Percentiles rank a stretch among this genome's conserved stretches.
Evolutionary conservation across 2,797 vertebrate species (phyloP).

Genomic region (Syndactyla subalaris): DNA sequence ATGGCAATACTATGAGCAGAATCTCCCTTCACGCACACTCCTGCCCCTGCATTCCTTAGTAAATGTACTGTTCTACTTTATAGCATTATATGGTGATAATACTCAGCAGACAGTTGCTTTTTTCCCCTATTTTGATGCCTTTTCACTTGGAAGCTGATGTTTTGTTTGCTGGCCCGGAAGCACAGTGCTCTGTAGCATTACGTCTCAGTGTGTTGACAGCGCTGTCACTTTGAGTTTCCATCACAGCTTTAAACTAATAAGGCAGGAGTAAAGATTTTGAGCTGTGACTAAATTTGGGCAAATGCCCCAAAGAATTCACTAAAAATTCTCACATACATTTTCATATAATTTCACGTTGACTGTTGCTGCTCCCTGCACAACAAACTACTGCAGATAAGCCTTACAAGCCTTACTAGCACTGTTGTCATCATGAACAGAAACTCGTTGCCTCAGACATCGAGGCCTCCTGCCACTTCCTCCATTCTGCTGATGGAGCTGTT

Average conservation of each 20-base stretch:
- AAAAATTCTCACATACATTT: not conserved
- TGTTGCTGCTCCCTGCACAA: not conserved
- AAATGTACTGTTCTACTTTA: not conserved
- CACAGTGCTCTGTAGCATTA: not conserved
- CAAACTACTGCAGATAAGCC: not conserved
- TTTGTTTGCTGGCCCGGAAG: constrained; percentile 20
- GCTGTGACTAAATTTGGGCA: constrained; percentile 11
- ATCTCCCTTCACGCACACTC: not conserved
- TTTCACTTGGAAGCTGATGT: not conserved
- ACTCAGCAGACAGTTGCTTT: not conserved
- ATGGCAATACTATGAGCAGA: not conserved
- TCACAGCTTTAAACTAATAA: constrained; percentile 40
- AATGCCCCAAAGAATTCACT: constrained; percentile 11
- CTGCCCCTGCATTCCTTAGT: not conserved
- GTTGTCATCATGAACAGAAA: not conserved
- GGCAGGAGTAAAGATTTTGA: not conserved
- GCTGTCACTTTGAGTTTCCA: constrained; percentile 19
- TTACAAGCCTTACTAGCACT: not conserved
- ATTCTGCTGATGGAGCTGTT: not conserved
- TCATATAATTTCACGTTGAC: not conserved
- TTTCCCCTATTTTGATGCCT: not conserved
- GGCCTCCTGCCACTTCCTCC: not conserved
- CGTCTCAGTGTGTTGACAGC: constrained; percentile 9
- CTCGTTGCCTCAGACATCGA: not conserved
- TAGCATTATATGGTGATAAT: not conserved